Evolutionary conservation across 2,797 vertebrate genomes (phyloP), one percentile per base, ranked within the genome.

Genomic region (Loris lydekkerianus): DNA sequence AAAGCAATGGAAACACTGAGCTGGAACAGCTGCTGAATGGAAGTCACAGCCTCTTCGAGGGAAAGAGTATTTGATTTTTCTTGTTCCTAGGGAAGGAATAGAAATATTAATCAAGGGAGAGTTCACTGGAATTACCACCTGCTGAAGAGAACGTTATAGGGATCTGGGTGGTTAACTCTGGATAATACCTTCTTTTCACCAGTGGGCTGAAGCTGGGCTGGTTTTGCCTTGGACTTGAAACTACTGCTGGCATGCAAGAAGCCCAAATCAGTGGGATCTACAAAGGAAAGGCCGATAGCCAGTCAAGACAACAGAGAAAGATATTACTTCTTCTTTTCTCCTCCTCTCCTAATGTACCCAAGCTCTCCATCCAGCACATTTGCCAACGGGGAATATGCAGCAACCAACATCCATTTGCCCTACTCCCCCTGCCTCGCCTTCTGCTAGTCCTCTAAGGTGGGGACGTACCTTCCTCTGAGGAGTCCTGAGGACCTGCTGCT

Each of bases 1-100:
- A 99, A 97, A 60, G 98, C 98, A 29, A 99, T 98, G 31, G 99
- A 99, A 93, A 99, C 95, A 29, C 99, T 99, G 97, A 98, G 90
- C 83, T 99, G 98, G 93, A 99, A 98, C 82, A 99, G 98, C 34
- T 98, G 97, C 97, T 98, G 98, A 96, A 99, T 96, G 67, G 99
- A 99, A 96, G 98, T 97, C 85, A 98, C 98, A 31, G 99, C 99
- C 97, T 97, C 98, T 69, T 98, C 98, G 0, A 99, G 97, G 95
- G 85, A 97, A 86, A 98, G 98, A 80, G 97, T 93, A 85, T 98
- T 97, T 93, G 98, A 87, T 61, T 97, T 97, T 86, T 98, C 98
- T 98, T 98, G 97, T 37, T 98, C 96, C 97, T 96, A 89, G 60
- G 17, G 15, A 90, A 94, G 81, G 96, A 87, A 93, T 27, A 86